phyloP scores from a whole-genome alignment of 2,797 vertebrate genomes.

The Tolypeutes matacus region DNA sequence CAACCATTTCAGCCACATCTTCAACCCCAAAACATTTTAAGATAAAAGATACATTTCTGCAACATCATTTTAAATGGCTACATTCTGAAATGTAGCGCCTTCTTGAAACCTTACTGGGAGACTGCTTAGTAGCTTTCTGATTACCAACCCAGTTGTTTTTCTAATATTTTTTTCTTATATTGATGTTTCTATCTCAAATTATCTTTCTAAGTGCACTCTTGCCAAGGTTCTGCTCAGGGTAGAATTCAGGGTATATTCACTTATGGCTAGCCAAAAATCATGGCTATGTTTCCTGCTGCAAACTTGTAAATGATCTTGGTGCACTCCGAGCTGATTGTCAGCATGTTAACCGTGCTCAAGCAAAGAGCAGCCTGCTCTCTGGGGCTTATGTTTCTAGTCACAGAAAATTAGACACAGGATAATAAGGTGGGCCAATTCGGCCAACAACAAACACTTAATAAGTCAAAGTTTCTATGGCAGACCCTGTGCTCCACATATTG shows the following conservation, averaged over 20 bases:
- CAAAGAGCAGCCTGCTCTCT: not conserved
- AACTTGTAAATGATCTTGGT: not conserved
- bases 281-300: not conserved
- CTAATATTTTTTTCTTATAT: not conserved
- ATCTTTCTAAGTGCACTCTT: not conserved
- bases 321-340: not conserved
- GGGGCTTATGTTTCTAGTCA: not conserved
- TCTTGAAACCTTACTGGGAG: not conserved
- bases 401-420: conserved; percentile 21
- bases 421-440: not conserved
- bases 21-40: too few relatives aligned
- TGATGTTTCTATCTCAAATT: not conserved
- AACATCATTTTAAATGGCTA: conserved; percentile 9
- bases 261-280: not conserved
- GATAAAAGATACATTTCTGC: conserved; percentile 33
- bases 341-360: not conserved
- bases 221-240: not conserved
- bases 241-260: not conserved
- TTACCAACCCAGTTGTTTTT: not conserved
- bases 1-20: too few relatives aligned
- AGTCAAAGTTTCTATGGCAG: not conserved
- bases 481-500: not conserved
- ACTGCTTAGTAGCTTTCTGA: not conserved
- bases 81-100: not conserved
- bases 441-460: not conserved